Evolutionary conservation across 2,888 invertebrate genomes (phyloP), one percentile per base, ranked within the genome.

Genomic region (Heliconius hortense): DNA sequence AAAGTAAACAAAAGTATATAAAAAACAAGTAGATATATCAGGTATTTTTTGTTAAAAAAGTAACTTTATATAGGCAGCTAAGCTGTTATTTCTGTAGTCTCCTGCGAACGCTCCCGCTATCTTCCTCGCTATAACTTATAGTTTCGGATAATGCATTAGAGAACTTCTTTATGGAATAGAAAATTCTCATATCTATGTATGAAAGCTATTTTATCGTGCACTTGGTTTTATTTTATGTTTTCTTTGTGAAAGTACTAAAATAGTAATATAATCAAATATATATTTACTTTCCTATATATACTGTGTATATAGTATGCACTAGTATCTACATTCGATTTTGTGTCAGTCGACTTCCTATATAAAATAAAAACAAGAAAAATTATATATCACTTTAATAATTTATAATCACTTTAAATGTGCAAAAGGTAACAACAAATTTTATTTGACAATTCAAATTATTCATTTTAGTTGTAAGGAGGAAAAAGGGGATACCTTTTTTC

Each of bases 71-170:
- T 13, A 60, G 24, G 24, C 60, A 60, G 24, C 13, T 5, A 26
- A 13, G 24, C 13, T 24, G 24, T 56, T 68, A 62, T 13, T 64
- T 48, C 26, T 48, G 18, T 26, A 28, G 77, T 82, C 62, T 79
- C 85, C 73, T 91, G 88, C 88, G 63, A 77, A 83, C 90, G 35
- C 73, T 93, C 87, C 88, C 68, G 80, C 87, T 89, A 92, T 92
- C 90, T 91, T 81, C 80, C 79, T 81, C 80, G 84, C 91, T 90
- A 93, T 93, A 93, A 93, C 91, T 93, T 93, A 93, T 90, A 92
- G 92, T 93, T 93, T 93, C 87, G 91, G 93, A 93, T 93, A 93
- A 93, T 93, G 91, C 93, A 93, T 93, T 93, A 91, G 90, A 88
- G 87, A 92, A 93, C 85, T 92, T 92, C 92, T 93, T 92, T 93